These are phyloP conservation scores for Himalopsyche japonica DNA, from an alignment of 2,888 invertebrate genomes.

Conservation along the genomic window DNA sequence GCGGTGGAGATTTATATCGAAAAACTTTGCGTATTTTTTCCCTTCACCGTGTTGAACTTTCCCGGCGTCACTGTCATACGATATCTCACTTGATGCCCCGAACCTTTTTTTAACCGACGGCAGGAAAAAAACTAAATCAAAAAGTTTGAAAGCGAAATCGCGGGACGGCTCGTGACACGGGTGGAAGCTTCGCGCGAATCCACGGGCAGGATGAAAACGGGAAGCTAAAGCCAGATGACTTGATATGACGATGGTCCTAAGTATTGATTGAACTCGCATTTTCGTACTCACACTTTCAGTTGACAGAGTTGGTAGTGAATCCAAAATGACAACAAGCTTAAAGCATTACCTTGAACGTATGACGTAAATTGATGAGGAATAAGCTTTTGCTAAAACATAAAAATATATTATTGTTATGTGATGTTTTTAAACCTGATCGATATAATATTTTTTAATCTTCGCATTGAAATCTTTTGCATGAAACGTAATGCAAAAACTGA, in stretches of 20 bases:
- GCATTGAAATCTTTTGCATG: too few relatives aligned
- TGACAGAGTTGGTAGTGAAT: too few relatives aligned
- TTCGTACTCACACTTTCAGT: too few relatives aligned
- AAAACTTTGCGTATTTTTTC: not conserved
- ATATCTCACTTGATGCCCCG: not conserved
- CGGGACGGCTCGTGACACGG: constrained; percentile 10
- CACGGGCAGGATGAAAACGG: not conserved
- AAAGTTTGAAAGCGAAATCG: constrained; percentile 18
- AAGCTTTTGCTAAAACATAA: too few relatives aligned
- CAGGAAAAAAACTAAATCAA: constrained; percentile 19
- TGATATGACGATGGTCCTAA: not conserved
- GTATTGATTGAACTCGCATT: too few relatives aligned
- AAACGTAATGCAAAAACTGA: too few relatives aligned
- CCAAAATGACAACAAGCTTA: too few relatives aligned
- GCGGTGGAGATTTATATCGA: not conserved
- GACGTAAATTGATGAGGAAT: too few relatives aligned
- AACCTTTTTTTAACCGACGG: not conserved
- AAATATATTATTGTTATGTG: too few relatives aligned
- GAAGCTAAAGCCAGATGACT: not conserved
- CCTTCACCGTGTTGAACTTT: not conserved
- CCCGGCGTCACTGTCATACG: not conserved
- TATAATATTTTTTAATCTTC: too few relatives aligned
- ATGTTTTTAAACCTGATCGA: too few relatives aligned
- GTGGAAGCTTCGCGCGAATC: constrained; percentile 6
- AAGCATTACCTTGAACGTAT: too few relatives aligned